Percentiles rank a stretch among this genome's conserved stretches.
These are phyloP conservation scores for Octodon degus DNA, from an alignment of 2,113 vertebrate genomes.

Conservation along the genomic window DNA sequence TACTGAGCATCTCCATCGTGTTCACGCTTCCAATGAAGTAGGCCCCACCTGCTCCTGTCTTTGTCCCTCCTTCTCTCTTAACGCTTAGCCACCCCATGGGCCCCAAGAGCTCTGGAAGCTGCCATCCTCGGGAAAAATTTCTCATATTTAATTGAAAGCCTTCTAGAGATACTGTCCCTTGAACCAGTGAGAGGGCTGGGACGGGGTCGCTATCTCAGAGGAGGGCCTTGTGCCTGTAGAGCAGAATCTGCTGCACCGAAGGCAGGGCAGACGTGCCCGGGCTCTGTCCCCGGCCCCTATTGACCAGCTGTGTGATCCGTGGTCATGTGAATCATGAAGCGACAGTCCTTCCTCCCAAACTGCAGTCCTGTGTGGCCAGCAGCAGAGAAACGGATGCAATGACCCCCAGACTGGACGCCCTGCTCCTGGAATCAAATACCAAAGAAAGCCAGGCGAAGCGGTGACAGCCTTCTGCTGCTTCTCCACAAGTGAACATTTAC, in stretches of 20 bases:
- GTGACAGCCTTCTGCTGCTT: not conserved
- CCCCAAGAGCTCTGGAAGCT: not conserved
- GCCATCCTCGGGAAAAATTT: not conserved
- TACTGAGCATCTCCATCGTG: not conserved
- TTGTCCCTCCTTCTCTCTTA: not conserved
- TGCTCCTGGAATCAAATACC: conserved; percentile 65
- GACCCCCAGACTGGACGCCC: not conserved
- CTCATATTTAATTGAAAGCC: not conserved
- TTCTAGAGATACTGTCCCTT: not conserved
- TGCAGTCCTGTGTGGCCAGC: not conserved
- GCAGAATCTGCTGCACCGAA: not conserved
- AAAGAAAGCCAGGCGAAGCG: conserved; percentile 55
- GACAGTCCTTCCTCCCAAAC: not conserved
- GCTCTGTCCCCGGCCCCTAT: not conserved
- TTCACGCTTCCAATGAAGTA: not conserved
- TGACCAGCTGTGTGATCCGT: not conserved
- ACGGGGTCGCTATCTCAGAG: not conserved
- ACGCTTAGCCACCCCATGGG: not conserved
- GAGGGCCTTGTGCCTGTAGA: not conserved
- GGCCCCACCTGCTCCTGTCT: not conserved
- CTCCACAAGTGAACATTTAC: conserved; percentile 63
- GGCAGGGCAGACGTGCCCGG: no score
- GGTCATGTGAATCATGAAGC: not conserved
- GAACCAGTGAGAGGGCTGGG: not conserved
- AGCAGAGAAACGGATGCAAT: not conserved